Evolutionary conservation across 2,888 invertebrate genomes (phyloP).

Genomic region (Andrena minutula): DNA sequence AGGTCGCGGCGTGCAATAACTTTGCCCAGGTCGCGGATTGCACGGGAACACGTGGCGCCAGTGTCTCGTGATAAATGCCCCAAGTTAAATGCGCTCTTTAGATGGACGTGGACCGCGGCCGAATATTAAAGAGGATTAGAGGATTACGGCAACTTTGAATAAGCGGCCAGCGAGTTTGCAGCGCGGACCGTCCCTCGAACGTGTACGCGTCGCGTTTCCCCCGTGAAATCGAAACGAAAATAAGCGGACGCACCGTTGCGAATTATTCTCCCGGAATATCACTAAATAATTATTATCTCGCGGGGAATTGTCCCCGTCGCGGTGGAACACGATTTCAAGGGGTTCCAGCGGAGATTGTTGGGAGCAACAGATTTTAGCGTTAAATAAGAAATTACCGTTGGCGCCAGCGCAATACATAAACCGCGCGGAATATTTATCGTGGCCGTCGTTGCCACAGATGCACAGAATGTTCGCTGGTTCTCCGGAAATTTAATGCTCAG

Average conservation of each 20-base stretch:
- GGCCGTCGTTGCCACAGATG: background rate
- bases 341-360: background rate
- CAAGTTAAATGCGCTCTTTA: slow-evolving; percentile 34
- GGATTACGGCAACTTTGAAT: background rate
- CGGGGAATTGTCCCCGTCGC: background rate
- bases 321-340: background rate
- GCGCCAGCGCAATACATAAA: slow-evolving; percentile 7
- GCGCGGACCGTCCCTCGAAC: background rate
- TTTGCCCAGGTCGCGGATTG: slow-evolving; percentile 34
- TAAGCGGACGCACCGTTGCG: background rate
- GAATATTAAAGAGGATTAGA: slow-evolving; percentile 41
- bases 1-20: slow-evolving; percentile 47
- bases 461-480: background rate
- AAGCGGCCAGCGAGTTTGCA: no score
- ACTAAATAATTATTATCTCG: background rate
- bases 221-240: slow-evolving; percentile 6
- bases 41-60: slow-evolving; percentile 27
- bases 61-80: slow-evolving; percentile 38
- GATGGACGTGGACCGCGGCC: background rate
- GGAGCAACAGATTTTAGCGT: background rate
- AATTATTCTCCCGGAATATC: background rate
- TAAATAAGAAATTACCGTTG: background rate
- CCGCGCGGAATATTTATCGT: slow-evolving; percentile 2
- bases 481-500: background rate
- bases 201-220: background rate